Base-by-base conservation (phyloP, 1,140 invertebrate species). In the Drosophila melanica region DNA sequence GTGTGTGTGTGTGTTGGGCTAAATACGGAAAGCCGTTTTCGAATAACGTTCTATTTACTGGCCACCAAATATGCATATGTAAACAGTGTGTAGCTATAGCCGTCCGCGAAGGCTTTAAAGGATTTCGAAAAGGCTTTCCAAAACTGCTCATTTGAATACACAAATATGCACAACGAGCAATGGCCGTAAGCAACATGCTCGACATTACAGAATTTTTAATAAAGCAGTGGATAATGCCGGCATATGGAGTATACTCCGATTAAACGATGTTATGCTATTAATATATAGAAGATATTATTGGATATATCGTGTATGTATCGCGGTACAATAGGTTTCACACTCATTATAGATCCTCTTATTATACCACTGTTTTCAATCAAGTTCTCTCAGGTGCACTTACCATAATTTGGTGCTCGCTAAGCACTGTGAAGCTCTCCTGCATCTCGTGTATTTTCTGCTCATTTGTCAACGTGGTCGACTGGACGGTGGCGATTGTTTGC, bases 401-500 rank as follows among this genome's bases (percentile, higher is more conserved):
- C 70, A 93, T 87, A 33, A 95, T 93, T 48, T 92, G 87, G 75
- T 95, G 94, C 47, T 94, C 92, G 59, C 92, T 91, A 11, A 95
- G 82, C 75, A 94, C 93, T 23, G 93, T 93, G 74, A 94, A 95
- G 42, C 93, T 93, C 79, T 95, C 94, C 76, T 95, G 94, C 92
- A 94, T 94, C 51, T 94, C 94, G 14, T 94, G 93, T 81, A 95
- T 97, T 72, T 94, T 93, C 16, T 97, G 94, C 91, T 96, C 96
- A 4, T 96, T 94, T 60, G 95, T 94, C 27, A 97, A 93, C 4
- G 95, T 95, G 77, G 95, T 94, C 37, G 94, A 93, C 77, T 96
- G 95, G 42, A 98, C 94, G 37, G 94, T 94, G 5, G 94, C 93
- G 55, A 98, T 97, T 0, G 96, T 95, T 77, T 95, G 94, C 94